Conservation (phyloP, 2,888 invertebrate species). For the Drosophila nigricruria region DNA sequence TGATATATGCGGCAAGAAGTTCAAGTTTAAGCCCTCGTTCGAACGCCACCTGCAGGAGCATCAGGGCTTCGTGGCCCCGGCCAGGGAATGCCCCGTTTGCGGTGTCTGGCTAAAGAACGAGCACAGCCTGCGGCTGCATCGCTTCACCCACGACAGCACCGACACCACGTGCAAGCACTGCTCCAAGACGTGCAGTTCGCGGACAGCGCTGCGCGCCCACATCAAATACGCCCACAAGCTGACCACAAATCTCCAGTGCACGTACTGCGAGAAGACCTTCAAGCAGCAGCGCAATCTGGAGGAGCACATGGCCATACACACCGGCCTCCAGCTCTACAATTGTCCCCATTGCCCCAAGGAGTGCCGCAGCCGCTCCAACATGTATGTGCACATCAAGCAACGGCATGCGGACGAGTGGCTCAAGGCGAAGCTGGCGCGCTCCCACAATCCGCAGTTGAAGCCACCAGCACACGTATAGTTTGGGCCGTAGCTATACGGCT, state of each 20-base stretch:
- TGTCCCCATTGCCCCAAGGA: constrained; percentile 83
- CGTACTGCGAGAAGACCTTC: constrained; percentile 79
- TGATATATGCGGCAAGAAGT: constrained; percentile 81
- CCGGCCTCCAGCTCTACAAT: constrained; percentile 78
- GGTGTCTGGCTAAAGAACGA: constrained; percentile 81
- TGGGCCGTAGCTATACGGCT: background rate
- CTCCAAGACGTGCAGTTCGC: constrained; percentile 73
- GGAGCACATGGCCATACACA: constrained; percentile 82
- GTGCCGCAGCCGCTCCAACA: constrained; percentile 80
- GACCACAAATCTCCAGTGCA: constrained; percentile 72
- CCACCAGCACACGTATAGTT: constrained; percentile 13
- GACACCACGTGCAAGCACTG: constrained; percentile 69
- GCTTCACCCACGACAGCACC: constrained; percentile 69
- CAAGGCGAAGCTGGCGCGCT: constrained; percentile 78
- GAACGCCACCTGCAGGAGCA: constrained; percentile 77
- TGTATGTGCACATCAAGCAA: constrained; percentile 83
- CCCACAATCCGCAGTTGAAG: constrained; percentile 67
- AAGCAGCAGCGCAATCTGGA: constrained; percentile 79
- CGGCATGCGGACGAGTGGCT: constrained; percentile 80
- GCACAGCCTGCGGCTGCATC: constrained; percentile 71
- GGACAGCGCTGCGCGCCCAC: constrained; percentile 76
- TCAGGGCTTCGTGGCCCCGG: constrained; percentile 79
- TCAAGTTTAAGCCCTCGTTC: constrained; percentile 81
- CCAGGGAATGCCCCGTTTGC: constrained; percentile 76
- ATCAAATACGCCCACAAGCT: constrained; percentile 78